Conservation (phyloP, 2,888 invertebrate genomes). For the Pharmacophagus antenor region DNA sequence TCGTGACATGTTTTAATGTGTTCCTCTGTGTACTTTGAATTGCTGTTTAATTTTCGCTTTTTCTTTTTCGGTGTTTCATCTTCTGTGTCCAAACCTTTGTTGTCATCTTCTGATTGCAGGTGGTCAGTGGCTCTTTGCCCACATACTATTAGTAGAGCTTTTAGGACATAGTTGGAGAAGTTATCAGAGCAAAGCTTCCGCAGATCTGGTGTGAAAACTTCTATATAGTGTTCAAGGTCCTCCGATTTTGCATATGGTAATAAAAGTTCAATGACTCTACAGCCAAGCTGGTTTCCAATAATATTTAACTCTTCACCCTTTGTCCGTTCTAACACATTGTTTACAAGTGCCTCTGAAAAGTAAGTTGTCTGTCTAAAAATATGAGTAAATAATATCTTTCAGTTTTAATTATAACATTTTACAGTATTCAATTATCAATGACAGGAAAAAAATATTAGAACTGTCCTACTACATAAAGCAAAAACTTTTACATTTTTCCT, state of each 20-base stretch:
- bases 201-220: conserved; percentile 83
- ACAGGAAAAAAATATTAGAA: too few species aligned
- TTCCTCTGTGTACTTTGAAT: conserved; percentile 58
- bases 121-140: conserved; percentile 75
- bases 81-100: conserved; percentile 36
- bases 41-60: conserved; percentile 47
- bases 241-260: conserved; percentile 84
- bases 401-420: too few species aligned
- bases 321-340: conserved; percentile 88
- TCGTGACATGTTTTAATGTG: conserved; percentile 81
- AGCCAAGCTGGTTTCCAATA: conserved; percentile 90
- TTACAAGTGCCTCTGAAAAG: conserved; percentile 83
- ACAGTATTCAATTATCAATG: too few species aligned
- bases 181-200: conserved; percentile 87
- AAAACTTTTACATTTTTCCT: too few species aligned
- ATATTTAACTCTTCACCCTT: conserved; percentile 85
- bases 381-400: too few species aligned
- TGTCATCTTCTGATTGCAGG: conserved; percentile 43
- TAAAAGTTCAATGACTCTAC: conserved; percentile 87
- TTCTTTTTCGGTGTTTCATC: conserved; percentile 54
- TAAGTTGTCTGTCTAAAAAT: neutral
- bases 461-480: too few species aligned
- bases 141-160: conserved; percentile 83
- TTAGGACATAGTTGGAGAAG: conserved; percentile 89
- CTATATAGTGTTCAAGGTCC: conserved; percentile 83